phyloP scores from a whole-genome alignment of 2,888 invertebrate genomes.

The Leuctra nigra region DNA sequence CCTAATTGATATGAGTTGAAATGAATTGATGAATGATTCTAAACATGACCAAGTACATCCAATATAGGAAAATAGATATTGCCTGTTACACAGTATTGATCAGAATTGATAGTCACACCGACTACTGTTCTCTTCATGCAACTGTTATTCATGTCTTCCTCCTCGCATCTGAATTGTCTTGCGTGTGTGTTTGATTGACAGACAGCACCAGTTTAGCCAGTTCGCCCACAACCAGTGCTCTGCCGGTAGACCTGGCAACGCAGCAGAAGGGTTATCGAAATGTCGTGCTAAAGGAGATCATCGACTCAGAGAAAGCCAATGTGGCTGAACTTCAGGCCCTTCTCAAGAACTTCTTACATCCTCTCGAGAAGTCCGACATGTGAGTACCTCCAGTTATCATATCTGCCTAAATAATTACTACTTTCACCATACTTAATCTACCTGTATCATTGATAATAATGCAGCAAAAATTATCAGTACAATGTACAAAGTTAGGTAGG shows the following conservation, averaged over 20 bases:
- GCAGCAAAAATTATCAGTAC: too few species aligned
- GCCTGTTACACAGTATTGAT: too few species aligned
- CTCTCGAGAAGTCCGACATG: slow-evolving; percentile 82
- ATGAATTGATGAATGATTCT: too few species aligned
- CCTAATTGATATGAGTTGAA: too few species aligned
- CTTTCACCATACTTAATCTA: too few species aligned
- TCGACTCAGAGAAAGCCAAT: slow-evolving; percentile 89
- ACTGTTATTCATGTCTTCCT: not conserved
- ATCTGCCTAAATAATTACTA: too few species aligned
- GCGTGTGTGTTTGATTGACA: not conserved
- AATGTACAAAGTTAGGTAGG: too few species aligned
- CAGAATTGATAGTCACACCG: too few species aligned
- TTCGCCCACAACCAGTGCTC: slow-evolving; percentile 14
- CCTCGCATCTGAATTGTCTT: not conserved
- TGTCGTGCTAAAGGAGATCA: slow-evolving; percentile 81
- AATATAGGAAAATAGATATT: too few species aligned
- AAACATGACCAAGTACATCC: too few species aligned
- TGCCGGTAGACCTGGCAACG: slow-evolving; percentile 32
- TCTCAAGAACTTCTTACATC: slow-evolving; percentile 76
- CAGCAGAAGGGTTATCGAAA: slow-evolving; percentile 70
- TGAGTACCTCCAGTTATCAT: too few species aligned
- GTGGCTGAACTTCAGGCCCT: slow-evolving; percentile 83
- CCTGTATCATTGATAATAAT: too few species aligned
- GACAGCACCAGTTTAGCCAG: slow-evolving; percentile 9
- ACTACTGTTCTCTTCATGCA: not conserved